Evolutionary conservation across 2,797 vertebrate genomes (phyloP), one percentile per base, ranked within the genome.

Genomic region (Cheracebus regulus): DNA sequence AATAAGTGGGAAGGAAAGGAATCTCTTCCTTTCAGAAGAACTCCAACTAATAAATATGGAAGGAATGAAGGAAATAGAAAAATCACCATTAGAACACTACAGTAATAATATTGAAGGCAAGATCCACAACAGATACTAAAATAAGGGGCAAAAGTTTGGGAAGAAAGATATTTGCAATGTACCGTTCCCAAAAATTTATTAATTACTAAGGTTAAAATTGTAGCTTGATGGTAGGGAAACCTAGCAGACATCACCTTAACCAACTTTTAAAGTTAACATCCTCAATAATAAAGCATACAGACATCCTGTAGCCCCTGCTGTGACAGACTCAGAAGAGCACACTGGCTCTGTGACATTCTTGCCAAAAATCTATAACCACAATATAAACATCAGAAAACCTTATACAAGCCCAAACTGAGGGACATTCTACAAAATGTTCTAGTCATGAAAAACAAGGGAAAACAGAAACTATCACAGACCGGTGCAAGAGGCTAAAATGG

Each of bases 11-110:
- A 58, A 14, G 30, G 24, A 90, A 89, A 93, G 22, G 10, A 64
- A 79, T 20, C 46, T 72, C 76, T 79, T 81, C 13, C 44, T 95
- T 89, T 97, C 67, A 79, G 84, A 81, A 96, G 61, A 91, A 80
- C 93, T 95, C n/a, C 24, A 48, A 36, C 39, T 75, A 84, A 70
- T 41, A 78, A 72, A n/a, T 28, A 20, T 26, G 67, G 78, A 78
- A 75, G 4, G 26, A 96, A 95, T 72, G 67, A 48, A 81, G n/a
- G 72, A 83, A 79, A 58, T 11, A 55, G 67, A 76, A 87, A 80
- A 88, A 36, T 46, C 22, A 30, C 82, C 36, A 1, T 33, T 41
- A 44, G 33, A 46, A 58, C 30, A 24, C 13, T 17, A n/a, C 22
- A 26, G 7, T 24, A 14, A 44, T 64, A 41, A 44, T 17, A 17